Base-by-base conservation (phyloP, 2,797 vertebrate genomes). In the Acrossocheilus wenchowensis region DNA sequence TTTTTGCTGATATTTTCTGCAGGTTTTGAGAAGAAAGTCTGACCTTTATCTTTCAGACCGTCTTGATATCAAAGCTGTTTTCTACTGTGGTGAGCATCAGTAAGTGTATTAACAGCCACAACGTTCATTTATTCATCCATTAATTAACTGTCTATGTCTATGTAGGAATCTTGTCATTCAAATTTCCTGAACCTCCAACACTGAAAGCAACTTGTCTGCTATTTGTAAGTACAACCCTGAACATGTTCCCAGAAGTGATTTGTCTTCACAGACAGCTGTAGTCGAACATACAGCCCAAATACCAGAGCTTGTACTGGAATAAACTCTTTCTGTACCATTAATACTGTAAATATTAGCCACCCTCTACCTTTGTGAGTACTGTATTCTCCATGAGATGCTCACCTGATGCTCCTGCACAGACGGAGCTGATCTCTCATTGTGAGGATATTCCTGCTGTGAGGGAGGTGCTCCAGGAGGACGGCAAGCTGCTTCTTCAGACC, bases 1-100 rank as follows among this genome's bases (percentile, higher is more conserved):
- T 23, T 36, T 68, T 96, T 95, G 94, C 95, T n/a, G 60, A 50
- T 39, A 41, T 79, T 39, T 30, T 39, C 90, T 92, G 52, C 94
- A 99, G 98, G 96, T 97, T 91, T 95, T 99, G 89, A 99, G 97
- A 94, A 96, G 97, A 94, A 99, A 98, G 86, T 96, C 98, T 8
- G 97, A 97, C 89, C 90, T 99, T 91, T 99, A 98, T 94, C 91
- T 96, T 88, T 96, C 96, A 78, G 96, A 97, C 87, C 96, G 95
- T 92, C 87, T 98, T 90, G 98, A 99, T 89, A 95, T 98, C 89
- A 97, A 98, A 93, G 96, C 97, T 0, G 93, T 99, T 87, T 99
- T 99, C 94, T 97, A 98, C 88, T 99, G 97, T 91, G 98, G 98
- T 99, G 93, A 97, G 98, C 95, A 77, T 30, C 36, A 69, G 7